A percentile compares a stretch with the other conserved stretches of the same genome.
Conservation (phyloP, 2,888 invertebrate genomes). For the Thera obeliscata region DNA sequence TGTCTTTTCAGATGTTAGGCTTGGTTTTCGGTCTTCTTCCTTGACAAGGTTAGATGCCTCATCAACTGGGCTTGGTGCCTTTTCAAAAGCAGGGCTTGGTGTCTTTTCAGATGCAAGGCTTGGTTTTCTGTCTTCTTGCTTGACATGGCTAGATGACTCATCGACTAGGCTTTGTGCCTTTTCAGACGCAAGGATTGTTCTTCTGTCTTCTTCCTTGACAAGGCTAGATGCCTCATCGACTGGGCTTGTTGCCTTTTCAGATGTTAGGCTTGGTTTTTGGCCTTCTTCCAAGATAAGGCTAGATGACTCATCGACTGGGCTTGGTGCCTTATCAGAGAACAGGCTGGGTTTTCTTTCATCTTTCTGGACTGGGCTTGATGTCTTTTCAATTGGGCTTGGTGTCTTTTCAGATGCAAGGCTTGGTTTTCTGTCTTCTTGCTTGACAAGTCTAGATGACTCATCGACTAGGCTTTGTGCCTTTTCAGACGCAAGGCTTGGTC, state of each 20-base stretch:
- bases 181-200: conserved; percentile 9
- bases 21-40: too few relatives aligned
- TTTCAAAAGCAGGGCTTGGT: conserved; percentile 17
- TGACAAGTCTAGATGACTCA: conserved; percentile 8
- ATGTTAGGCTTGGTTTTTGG: neutral
- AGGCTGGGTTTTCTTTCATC: too few relatives aligned
- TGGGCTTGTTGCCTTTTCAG: conserved; percentile 3
- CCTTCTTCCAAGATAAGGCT: neutral
- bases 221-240: conserved; percentile 10
- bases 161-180: neutral
- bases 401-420: conserved; percentile 25
- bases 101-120: conserved; percentile 27
- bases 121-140: neutral
- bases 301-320: neutral
- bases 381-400: too few relatives aligned
- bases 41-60: too few relatives aligned
- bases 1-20: too few relatives aligned
- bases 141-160: conserved; percentile 4
- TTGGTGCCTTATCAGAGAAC: neutral
- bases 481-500: conserved; percentile 3
- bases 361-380: too few relatives aligned
- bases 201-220: conserved; percentile 7
- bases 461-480: neutral
- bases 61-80: neutral
- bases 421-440: conserved; percentile 2